Conservation (phyloP, 1,140 invertebrate genomes). For the Meloidogyne floridensis region DNA sequence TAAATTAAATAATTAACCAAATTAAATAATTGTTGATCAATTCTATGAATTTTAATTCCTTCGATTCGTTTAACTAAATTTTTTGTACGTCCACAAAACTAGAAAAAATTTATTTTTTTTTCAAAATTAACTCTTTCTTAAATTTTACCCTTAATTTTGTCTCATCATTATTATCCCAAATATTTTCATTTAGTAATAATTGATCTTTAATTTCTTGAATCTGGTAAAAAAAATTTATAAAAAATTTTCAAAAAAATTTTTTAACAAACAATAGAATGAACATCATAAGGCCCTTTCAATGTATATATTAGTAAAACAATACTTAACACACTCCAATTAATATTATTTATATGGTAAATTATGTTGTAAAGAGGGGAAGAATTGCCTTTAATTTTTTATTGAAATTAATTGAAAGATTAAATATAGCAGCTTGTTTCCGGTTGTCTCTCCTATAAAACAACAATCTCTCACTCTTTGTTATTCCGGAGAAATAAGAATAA, state of each 20-base stretch:
- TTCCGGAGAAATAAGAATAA: too few species aligned
- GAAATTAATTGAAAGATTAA: neutral
- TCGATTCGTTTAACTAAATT: constrained; percentile 1
- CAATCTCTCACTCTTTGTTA: too few species aligned
- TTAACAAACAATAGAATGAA: constrained; percentile 17
- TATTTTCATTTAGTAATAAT: constrained; percentile 10
- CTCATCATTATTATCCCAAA: constrained; percentile 20
- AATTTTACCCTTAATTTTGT: constrained; percentile 1
- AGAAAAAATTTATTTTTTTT: neutral
- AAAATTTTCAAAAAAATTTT: neutral
- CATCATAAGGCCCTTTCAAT: constrained; percentile 15
- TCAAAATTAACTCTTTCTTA: neutral
- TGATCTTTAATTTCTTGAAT: constrained; percentile 24
- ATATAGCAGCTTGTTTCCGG: neutral
- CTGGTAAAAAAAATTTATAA: neutral
- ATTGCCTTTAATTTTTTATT: neutral
- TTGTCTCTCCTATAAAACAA: too few species aligned
- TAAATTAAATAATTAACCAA: neutral
- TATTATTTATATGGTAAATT: constrained; percentile 17
- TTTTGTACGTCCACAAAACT: constrained; percentile 9
- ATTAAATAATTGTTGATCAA: constrained; percentile 23
- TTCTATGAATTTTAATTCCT: constrained; percentile 26
- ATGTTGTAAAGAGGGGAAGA: constrained; percentile 11
- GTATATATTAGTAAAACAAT: constrained; percentile 23
- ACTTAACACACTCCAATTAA: constrained; percentile 13